Evolutionary conservation across 2,113 vertebrate species (phyloP).

Genomic region (Melierax canorus): DNA sequence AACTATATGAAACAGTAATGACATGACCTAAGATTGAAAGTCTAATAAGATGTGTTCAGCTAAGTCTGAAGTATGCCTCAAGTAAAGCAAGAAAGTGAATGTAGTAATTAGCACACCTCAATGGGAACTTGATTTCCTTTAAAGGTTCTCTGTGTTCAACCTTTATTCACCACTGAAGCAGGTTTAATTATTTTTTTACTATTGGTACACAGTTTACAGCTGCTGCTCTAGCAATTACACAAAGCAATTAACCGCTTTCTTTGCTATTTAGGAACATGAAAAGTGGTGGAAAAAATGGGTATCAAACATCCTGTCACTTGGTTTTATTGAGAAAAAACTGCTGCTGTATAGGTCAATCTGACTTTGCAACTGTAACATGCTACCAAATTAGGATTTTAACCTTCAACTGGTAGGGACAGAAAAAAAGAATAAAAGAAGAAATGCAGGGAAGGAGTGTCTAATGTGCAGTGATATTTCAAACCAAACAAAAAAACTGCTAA

Average conservation of each 20-base stretch:
- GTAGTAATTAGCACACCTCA: not conserved
- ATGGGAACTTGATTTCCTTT: not conserved
- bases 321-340: not conserved
- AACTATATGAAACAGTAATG: not conserved
- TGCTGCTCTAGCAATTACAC: not conserved
- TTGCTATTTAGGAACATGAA: not conserved
- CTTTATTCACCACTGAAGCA: not conserved
- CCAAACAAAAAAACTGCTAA: not conserved
- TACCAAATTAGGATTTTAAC: not conserved
- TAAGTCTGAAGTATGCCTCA: not conserved
- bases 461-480: not conserved
- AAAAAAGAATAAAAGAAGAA: not conserved
- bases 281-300: not conserved
- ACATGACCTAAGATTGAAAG: not conserved
- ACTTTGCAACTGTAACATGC: not conserved
- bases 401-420: not conserved
- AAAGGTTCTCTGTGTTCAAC: not conserved
- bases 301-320: not conserved
- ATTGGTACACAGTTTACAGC: not conserved
- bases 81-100: conserved; percentile 9
- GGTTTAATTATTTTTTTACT: conserved; percentile 1
- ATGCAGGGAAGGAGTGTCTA: not conserved
- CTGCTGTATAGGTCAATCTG: not conserved
- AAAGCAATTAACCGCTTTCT: not conserved
- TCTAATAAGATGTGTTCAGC: not conserved